These are phyloP conservation scores for Nudaria mundana DNA, from an alignment of 2,888 invertebrate species.

Conservation along the genomic window DNA sequence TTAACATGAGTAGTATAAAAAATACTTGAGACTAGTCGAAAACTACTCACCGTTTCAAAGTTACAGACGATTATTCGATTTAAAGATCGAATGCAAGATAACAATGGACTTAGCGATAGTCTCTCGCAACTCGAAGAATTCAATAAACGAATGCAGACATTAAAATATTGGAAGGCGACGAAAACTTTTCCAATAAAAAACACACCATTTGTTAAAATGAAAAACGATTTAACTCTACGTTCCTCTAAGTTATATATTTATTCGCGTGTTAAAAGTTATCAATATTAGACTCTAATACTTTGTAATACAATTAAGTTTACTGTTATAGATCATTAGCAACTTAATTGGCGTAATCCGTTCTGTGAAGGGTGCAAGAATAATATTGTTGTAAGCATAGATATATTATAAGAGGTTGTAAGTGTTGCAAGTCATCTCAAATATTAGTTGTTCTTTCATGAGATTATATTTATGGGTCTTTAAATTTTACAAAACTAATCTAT, in stretches of 20 bases:
- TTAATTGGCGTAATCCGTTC: slow-evolving; percentile 14
- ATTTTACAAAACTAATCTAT: no score
- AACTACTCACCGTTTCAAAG: no score
- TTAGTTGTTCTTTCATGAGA: no score
- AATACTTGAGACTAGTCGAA: no score
- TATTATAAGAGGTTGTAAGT: slow-evolving; percentile 3
- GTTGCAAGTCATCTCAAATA: slow-evolving; percentile 10
- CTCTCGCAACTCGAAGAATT: no score
- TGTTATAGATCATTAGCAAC: slow-evolving; percentile 12
- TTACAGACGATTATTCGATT: no score
- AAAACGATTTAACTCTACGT: slow-evolving; percentile 42
- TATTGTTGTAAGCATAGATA: no score
- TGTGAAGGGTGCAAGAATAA: slow-evolving; percentile 7
- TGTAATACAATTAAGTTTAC: slow-evolving; percentile 17
- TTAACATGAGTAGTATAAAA: no score
- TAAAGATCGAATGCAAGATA: no score
- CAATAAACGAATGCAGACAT: slow-evolving; percentile 49
- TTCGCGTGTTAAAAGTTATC: slow-evolving; percentile 11
- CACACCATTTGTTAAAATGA: slow-evolving; percentile 58
- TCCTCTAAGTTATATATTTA: slow-evolving; percentile 18
- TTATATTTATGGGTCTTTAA: no score
- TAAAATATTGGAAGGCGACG: slow-evolving; percentile 58
- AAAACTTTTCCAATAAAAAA: slow-evolving; percentile 65
- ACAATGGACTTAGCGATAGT: no score
- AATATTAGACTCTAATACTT: slow-evolving; percentile 13